A percentile compares a stretch with the other conserved stretches of the same genome.
These are phyloP conservation scores for Pyxicephalus adspersus DNA, from an alignment of 2,113 vertebrate genomes.

Conservation along the genomic window DNA sequence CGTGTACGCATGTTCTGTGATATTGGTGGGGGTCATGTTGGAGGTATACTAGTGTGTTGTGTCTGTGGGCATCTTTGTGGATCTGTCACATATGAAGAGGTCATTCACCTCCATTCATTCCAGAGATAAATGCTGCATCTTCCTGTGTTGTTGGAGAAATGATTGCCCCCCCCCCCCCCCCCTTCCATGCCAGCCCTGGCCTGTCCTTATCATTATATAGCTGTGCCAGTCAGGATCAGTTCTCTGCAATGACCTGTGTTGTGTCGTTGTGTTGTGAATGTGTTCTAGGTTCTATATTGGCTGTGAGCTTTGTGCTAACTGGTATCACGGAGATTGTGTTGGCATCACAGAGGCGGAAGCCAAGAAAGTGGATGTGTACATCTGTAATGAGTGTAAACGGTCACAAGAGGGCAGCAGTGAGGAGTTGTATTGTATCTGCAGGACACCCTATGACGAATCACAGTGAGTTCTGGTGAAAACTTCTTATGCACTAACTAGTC, in stretches of 20 bases:
- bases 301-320: slow-evolving; percentile 99
- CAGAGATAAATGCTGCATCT: not conserved
- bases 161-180: not conserved
- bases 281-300: slow-evolving; percentile 98
- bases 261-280: slow-evolving; percentile 86
- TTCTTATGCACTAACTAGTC: slow-evolving; percentile 79
- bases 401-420: slow-evolving; percentile 96
- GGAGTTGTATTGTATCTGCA: slow-evolving; percentile 91
- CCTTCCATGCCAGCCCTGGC: not conserved
- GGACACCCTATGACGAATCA: slow-evolving; percentile 89
- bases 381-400: slow-evolving; percentile 96
- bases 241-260: slow-evolving; percentile 80
- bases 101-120: not conserved
- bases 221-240: not conserved
- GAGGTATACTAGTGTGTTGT: too few species aligned
- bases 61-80: too few species aligned
- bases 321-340: slow-evolving; percentile 98
- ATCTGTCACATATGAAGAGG: slow-evolving; percentile 15
- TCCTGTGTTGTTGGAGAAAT: not conserved
- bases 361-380: slow-evolving; percentile 99
- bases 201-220: too few species aligned
- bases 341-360: slow-evolving; percentile 99
- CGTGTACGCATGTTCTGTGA: too few species aligned
- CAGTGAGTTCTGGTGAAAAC: slow-evolving; percentile 83
- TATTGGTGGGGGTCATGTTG: too few species aligned